Evolutionary conservation across 2,113 vertebrate genomes (phyloP), one percentile per base, ranked within the genome.

Genomic region (Corythoichthys intestinalis): DNA sequence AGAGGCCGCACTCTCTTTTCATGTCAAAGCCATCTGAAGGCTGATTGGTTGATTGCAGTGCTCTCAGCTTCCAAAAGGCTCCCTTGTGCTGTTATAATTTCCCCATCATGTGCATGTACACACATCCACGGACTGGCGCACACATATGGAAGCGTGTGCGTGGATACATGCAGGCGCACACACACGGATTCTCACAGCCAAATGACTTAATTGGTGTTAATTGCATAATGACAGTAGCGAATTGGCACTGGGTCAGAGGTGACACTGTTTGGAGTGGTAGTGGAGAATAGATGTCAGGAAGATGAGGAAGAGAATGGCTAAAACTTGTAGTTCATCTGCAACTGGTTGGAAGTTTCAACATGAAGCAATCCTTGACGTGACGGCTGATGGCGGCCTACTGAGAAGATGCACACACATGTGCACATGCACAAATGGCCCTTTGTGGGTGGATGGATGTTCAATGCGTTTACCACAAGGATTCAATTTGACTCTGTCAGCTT

Each of bases 161-260:
- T 38, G 78, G 65, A 59, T 49, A 75, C 70, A 75, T 11, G 44
- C 69, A 58, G 47, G 71, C 64, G 69, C 61, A 69, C 70, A 67
- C 77, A 92, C 87, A 91, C 91, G 91, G 93, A 91, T 92, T 90
- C 92, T 89, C 89, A 90, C 87, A 92, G 89, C 92, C 90, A 94
- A 95, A 97, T 94, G 92, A 93, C 94, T 94, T 94, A 96, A 96
- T 95, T 96, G 92, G 92, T 95, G 95, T 96, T 98, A 96, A 97
- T 97, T 95, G 89, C 89, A 91, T 95, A 98, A 98, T 96, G 94
- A 94, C 69, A 84, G 92, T 92, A 90, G 92, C 95, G 94, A 94
- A 91, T 96, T 94, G 92, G 94, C 89, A 78, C 80, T 69, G 74
- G 93, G 93, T 93, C 90, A 96, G 91, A 95, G 94, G 93, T 96